Percentiles rank a stretch among this genome's conserved stretches.
These are phyloP conservation scores for Netelia melanura DNA, from an alignment of 2,888 invertebrate genomes.

Conservation along the genomic window DNA sequence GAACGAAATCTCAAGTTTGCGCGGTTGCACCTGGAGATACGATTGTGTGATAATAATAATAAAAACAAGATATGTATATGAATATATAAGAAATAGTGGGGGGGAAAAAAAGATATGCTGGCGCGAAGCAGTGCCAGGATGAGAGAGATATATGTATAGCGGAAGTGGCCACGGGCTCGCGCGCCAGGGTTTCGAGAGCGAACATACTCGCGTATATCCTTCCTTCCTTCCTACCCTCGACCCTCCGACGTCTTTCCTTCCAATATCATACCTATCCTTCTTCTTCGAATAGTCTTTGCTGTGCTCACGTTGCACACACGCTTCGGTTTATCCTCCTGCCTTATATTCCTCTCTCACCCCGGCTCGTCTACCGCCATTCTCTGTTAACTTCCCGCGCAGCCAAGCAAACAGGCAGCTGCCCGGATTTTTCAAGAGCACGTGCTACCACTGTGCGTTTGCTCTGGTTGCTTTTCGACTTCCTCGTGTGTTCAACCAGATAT, in stretches of 20 bases:
- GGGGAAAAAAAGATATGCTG: not conserved
- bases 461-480: slow-evolving; percentile 48
- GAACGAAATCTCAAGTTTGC: not conserved
- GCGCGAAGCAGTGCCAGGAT: not conserved
- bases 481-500: slow-evolving; percentile 22
- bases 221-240: slow-evolving; percentile 32
- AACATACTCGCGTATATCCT: slow-evolving; percentile 14
- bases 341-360: slow-evolving; percentile 4
- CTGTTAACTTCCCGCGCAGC: slow-evolving; percentile 21
- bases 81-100: not conserved
- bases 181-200: slow-evolving; percentile 18
- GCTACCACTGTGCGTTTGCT: slow-evolving; percentile 49
- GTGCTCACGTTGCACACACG: not conserved
- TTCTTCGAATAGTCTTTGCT: slow-evolving; percentile 14
- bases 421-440: slow-evolving; percentile 53
- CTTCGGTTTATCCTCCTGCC: slow-evolving; percentile 7
- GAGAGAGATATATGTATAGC: not conserved
- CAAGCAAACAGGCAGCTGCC: slow-evolving; percentile 55
- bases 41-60: not conserved
- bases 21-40: not conserved
- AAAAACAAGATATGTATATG: not conserved
- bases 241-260: not conserved
- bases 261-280: slow-evolving; percentile 21
- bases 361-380: not conserved
- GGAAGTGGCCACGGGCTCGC: slow-evolving; percentile 28